These are phyloP conservation scores for Caenorhabditis panamensis DNA, from an alignment of 2,888 invertebrate species.

Conservation along the genomic window DNA sequence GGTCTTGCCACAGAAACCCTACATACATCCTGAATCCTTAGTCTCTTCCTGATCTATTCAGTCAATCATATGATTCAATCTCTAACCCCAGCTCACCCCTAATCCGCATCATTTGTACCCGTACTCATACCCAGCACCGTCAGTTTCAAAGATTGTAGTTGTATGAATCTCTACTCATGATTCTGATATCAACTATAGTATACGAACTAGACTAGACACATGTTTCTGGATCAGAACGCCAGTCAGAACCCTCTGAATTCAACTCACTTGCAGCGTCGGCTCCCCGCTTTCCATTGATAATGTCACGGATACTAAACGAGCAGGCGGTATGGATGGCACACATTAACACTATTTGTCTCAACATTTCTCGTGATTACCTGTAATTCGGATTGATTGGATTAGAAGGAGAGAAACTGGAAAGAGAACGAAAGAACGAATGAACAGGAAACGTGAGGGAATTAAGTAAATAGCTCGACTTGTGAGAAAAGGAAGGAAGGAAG, in stretches of 20 bases:
- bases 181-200: too few relatives aligned
- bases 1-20: too few relatives aligned
- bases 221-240: too few relatives aligned
- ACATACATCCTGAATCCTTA: too few relatives aligned
- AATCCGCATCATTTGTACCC: too few relatives aligned
- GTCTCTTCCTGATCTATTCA: too few relatives aligned
- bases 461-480: conserved; percentile 4
- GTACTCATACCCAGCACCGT: too few relatives aligned
- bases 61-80: too few relatives aligned
- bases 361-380: conserved; percentile 64
- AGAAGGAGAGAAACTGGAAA: conserved; percentile 3
- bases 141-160: background rate
- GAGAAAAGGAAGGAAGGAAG: too few relatives aligned
- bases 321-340: conserved; percentile 50
- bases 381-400: background rate
- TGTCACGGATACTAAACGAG: conserved; percentile 72
- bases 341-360: conserved; percentile 58
- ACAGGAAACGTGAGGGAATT: conserved; percentile 6
- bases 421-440: background rate
- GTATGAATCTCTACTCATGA: background rate
- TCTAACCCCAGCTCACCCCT: too few relatives aligned
- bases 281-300: conserved; percentile 68
- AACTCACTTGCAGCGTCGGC: conserved; percentile 58
- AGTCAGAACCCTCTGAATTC: too few relatives aligned
- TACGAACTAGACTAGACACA: too few relatives aligned